A percentile compares a stretch with the other conserved stretches of the same genome.
Evolutionary conservation across 2,888 invertebrate species (phyloP).

Genomic region (Drosophila suboccidentalis): DNA sequence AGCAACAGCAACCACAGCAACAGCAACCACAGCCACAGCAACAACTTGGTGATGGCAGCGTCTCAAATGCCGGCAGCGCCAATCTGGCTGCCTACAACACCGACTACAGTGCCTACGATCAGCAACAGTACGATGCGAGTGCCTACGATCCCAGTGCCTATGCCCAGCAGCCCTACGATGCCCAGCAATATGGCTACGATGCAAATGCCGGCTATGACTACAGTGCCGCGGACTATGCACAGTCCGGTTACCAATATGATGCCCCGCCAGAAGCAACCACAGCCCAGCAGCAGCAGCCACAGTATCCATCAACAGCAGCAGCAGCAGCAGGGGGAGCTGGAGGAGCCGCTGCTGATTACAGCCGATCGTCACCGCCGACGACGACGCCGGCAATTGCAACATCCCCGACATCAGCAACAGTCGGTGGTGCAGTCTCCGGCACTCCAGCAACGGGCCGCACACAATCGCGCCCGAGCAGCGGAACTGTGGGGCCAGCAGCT

Average conservation of each 20-base stretch:
- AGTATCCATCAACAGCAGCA: slow-evolving; percentile 44
- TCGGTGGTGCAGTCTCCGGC: slow-evolving; percentile 31
- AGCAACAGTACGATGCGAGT: slow-evolving; percentile 82
- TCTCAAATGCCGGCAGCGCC: slow-evolving; percentile 63
- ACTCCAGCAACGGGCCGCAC: slow-evolving; percentile 78
- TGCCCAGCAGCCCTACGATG: slow-evolving; percentile 76
- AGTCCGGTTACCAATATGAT: slow-evolving; percentile 82
- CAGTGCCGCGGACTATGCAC: slow-evolving; percentile 69
- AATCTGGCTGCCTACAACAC: slow-evolving; percentile 77
- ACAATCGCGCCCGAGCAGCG: slow-evolving; percentile 85
- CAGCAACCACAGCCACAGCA: slow-evolving; percentile 23
- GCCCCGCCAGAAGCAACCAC: slow-evolving; percentile 62
- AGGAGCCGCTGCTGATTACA: slow-evolving; percentile 55
- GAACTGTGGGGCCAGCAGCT: slow-evolving; percentile 84
- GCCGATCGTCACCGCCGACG: slow-evolving; percentile 63
- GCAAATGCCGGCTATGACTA: slow-evolving; percentile 71
- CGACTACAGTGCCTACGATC: slow-evolving; percentile 83
- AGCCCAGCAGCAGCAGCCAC: slow-evolving; percentile 41
- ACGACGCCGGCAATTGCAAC: slow-evolving; percentile 53
- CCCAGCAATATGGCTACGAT: slow-evolving; percentile 74
- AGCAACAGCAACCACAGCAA: slow-evolving; percentile 31
- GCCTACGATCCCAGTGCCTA: slow-evolving; percentile 80
- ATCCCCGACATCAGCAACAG: slow-evolving; percentile 46
- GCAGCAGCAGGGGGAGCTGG: slow-evolving; percentile 32
- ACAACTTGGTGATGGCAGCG: slow-evolving; percentile 49